phyloP scores from a whole-genome alignment of 1,140 invertebrate species.

The Caligus rogercresseyi region DNA sequence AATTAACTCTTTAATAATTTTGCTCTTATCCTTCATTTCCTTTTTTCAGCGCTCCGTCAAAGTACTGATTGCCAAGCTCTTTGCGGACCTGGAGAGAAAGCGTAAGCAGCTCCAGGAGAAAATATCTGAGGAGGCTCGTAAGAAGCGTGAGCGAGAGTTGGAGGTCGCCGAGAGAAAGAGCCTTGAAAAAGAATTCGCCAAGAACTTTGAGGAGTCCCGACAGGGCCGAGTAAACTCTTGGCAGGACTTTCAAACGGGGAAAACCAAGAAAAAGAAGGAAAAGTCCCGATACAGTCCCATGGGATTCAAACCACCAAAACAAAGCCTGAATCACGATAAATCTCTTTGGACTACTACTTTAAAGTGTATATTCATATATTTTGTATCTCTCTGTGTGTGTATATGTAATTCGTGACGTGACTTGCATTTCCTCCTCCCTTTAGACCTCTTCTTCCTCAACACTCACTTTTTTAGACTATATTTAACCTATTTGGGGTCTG shows the following conservation, averaged over 20 bases:
- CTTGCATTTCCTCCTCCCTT: too few relatives aligned
- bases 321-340: constrained; percentile 77
- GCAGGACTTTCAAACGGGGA: constrained; percentile 60
- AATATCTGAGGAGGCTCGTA: constrained; percentile 62
- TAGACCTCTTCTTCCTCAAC: too few relatives aligned
- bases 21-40: too few relatives aligned
- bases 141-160: constrained; percentile 83
- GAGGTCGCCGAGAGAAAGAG: constrained; percentile 74
- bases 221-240: constrained; percentile 85
- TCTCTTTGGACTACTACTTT: too few relatives aligned
- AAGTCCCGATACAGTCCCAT: constrained; percentile 41
- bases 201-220: constrained; percentile 93
- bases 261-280: constrained; percentile 39
- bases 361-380: too few relatives aligned
- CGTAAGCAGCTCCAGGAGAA: constrained; percentile 34
- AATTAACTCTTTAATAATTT: too few relatives aligned
- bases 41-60: constrained; percentile 46
- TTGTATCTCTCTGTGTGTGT: too few relatives aligned
- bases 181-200: constrained; percentile 82
- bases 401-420: too few relatives aligned
- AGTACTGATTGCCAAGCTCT: constrained; percentile 95
- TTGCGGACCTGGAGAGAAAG: constrained; percentile 87
- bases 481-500: too few relatives aligned
- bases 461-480: too few relatives aligned
- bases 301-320: constrained; percentile 72